phyloP scores from a whole-genome alignment of 2,113 vertebrate genomes.

The Coreoperca whiteheadi region DNA sequence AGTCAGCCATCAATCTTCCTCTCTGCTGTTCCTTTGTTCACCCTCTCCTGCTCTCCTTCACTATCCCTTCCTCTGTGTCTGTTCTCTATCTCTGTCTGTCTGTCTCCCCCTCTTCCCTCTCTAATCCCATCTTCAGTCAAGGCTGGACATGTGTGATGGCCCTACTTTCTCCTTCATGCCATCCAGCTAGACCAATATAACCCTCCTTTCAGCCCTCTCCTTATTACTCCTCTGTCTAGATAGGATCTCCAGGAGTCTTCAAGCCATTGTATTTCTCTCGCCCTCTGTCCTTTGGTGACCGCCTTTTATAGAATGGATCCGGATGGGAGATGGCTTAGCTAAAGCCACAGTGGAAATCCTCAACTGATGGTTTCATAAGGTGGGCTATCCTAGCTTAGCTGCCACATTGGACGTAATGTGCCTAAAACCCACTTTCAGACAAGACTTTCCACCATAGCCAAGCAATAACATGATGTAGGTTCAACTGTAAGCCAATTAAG shows the following conservation, averaged over 20 bases:
- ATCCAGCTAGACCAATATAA: constrained; percentile 57
- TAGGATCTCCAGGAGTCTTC: constrained; percentile 65
- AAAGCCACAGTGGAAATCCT: constrained; percentile 65
- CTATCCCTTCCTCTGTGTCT: constrained; percentile 62
- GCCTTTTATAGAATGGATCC: constrained; percentile 55
- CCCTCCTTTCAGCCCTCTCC: constrained; percentile 49
- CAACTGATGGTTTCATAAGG: constrained; percentile 59
- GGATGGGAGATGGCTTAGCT: constrained; percentile 61
- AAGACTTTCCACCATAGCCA: constrained; percentile 4
- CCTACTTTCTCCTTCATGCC: constrained; percentile 46
- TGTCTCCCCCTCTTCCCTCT: constrained; percentile 26
- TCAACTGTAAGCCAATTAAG: constrained; percentile 57
- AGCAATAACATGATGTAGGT: constrained; percentile 35
- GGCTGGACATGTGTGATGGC: constrained; percentile 65
- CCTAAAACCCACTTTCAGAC: constrained; percentile 37
- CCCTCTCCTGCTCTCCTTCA: constrained; percentile 57
- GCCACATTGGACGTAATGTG: constrained; percentile 16
- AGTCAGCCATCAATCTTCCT: constrained; percentile 81
- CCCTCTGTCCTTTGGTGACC: constrained; percentile 52
- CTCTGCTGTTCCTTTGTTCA: constrained; percentile 44
- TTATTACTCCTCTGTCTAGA: constrained; percentile 70
- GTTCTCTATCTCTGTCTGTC: constrained; percentile 62
- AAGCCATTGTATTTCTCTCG: constrained; percentile 55
- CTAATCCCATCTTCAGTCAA: constrained; percentile 71
- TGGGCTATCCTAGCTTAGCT: constrained; percentile 39